Evolutionary conservation across 64 coral and sea anemone species (phyloP).

Genomic region (Dendrophyllia cribrosa): DNA sequence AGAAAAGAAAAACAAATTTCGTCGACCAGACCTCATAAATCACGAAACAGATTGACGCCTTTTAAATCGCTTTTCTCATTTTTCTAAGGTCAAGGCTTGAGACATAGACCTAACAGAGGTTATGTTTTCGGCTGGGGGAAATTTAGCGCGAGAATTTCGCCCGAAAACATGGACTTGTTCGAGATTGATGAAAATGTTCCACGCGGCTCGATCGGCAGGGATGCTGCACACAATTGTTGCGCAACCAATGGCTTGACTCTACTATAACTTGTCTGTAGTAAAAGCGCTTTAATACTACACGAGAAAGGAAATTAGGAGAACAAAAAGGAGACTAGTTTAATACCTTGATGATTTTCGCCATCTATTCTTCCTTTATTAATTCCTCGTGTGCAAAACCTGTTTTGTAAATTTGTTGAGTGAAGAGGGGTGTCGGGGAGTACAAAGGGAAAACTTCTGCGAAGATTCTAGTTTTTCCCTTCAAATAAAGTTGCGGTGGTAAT

Average conservation of each 20-base stretch:
- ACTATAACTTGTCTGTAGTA: neutral
- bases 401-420: neutral
- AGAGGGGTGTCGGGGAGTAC: neutral
- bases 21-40: constrained; percentile 23
- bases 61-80: neutral
- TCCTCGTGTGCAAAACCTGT: neutral
- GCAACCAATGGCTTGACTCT: constrained; percentile 7
- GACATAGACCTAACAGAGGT: neutral
- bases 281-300: neutral
- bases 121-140: neutral
- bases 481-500: neutral
- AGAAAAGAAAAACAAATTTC: constrained; percentile 64
- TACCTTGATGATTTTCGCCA: neutral
- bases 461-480: neutral
- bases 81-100: neutral
- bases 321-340: neutral
- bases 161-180: neutral
- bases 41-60: constrained; percentile 55
- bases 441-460: neutral
- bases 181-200: neutral
- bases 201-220: constrained; percentile 7
- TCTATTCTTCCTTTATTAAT: neutral
- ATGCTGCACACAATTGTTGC: constrained; percentile 4
- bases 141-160: neutral
- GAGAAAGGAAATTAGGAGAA: constrained; percentile 19